Conservation (phyloP, 2,797 vertebrate genomes). For the Mus caroli region DNA sequence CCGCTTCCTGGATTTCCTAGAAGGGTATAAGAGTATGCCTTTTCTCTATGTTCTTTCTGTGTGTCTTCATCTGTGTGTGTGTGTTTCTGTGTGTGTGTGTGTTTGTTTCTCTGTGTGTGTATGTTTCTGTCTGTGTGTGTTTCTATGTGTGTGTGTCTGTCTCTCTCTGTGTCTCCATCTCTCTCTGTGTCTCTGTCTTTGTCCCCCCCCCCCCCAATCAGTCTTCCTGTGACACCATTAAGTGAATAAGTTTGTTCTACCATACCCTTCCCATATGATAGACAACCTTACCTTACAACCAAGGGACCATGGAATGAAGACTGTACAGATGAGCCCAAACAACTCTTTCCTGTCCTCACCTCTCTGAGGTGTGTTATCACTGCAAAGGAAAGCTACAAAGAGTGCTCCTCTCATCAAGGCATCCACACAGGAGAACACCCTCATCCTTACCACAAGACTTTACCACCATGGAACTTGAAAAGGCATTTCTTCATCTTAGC, state of each 20-base stretch:
- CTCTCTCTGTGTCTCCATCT: too few species aligned
- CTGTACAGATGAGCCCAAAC: neutral
- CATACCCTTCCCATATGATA: neutral
- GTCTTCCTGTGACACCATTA: too few species aligned
- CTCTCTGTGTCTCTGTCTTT: neutral
- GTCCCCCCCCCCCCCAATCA: neutral
- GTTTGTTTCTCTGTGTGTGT: too few species aligned
- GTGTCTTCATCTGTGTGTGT: neutral
- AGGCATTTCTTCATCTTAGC: conserved; percentile 58
- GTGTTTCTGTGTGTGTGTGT: neutral
- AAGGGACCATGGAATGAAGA: neutral
- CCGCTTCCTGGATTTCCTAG: neutral
- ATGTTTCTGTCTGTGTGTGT: neutral
- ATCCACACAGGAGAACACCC: neutral
- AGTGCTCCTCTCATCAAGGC: neutral
- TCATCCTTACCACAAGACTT: conserved; percentile 36
- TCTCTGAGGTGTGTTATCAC: neutral
- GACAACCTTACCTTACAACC: neutral
- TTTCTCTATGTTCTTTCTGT: neutral
- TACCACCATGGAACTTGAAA: conserved; percentile 21
- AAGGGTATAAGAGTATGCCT: neutral
- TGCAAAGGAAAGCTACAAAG: neutral
- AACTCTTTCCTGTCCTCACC: neutral
- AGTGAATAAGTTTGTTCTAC: neutral
- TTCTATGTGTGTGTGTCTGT: neutral